Conservation (phyloP, 37 sponge, comb jelly and placozoan genomes). For the Eunapius fragilis region DNA sequence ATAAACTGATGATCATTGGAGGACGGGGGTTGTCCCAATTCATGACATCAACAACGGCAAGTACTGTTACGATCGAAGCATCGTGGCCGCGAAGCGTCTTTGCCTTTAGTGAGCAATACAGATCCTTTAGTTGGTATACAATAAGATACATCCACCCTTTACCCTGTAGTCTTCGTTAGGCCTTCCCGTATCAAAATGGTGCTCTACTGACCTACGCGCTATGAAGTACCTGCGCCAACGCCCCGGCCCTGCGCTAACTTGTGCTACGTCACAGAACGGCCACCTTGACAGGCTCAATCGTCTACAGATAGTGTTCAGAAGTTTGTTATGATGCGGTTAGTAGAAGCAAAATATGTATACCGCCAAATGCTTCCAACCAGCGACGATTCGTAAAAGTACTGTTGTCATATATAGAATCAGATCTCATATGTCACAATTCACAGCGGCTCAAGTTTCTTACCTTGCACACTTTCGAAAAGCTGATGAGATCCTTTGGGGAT, state of each 20-base stretch:
- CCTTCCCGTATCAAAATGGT: constrained; percentile 61
- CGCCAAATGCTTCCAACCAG: constrained; percentile 55
- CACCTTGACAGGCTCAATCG: constrained; percentile 58
- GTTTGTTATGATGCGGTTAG: background rate
- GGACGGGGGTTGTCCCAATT: background rate
- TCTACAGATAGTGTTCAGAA: constrained; percentile 2
- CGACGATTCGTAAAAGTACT: constrained; percentile 47
- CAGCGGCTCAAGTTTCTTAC: background rate
- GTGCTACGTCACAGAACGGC: constrained; percentile 72
- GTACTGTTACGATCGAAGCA: background rate
- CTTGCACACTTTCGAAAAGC: constrained; percentile 43
- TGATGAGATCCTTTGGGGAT: constrained; percentile 34
- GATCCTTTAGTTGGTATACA: too few relatives aligned
- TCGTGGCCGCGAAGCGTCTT: background rate
- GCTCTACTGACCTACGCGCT: constrained; percentile 57
- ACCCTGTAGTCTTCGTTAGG: constrained; percentile 69
- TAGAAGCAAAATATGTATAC: constrained; percentile 2
- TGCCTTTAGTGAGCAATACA: background rate
- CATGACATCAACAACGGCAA: background rate
- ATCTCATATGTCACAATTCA: background rate
- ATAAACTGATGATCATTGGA: background rate
- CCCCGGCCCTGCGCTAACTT: constrained; percentile 43
- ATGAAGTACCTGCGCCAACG: constrained; percentile 74
- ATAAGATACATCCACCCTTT: too few relatives aligned
- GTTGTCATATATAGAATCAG: background rate